These are phyloP conservation scores for Ylistrum balloti DNA, from an alignment of 1,140 invertebrate species.

Conservation along the genomic window DNA sequence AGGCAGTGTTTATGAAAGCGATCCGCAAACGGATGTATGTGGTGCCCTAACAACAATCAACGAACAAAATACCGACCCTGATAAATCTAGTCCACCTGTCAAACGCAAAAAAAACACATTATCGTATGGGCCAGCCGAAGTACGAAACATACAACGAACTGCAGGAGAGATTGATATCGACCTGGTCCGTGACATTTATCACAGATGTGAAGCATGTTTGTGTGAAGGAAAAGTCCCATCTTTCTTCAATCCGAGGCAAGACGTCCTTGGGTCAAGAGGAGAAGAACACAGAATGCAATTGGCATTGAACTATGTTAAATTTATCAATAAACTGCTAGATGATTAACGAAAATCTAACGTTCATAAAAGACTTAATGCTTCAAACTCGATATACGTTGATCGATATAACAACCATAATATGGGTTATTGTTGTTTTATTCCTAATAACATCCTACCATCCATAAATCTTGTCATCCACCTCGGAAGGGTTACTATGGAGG, in stretches of 20 bases:
- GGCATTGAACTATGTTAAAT: not conserved
- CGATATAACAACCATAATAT: too few relatives aligned
- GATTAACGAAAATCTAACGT: too few relatives aligned
- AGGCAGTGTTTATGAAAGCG: conserved; percentile 3
- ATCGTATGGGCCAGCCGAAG: not conserved
- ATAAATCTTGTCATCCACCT: too few relatives aligned
- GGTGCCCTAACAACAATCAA: not conserved
- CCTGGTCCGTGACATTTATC: conserved; percentile 41
- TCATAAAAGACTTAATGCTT: too few relatives aligned
- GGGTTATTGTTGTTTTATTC: too few relatives aligned
- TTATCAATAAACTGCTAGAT: not conserved
- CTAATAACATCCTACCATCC: too few relatives aligned
- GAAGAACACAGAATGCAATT: not conserved
- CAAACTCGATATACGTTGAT: too few relatives aligned
- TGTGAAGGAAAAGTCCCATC: conserved; percentile 43
- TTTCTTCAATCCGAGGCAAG: conserved; percentile 49
- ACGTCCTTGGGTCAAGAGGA: conserved; percentile 46
- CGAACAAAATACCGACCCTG: not conserved
- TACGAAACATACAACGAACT: not conserved
- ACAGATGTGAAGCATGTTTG: conserved; percentile 30
- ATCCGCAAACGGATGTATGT: not conserved
- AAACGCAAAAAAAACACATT: not conserved
- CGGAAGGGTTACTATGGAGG: too few relatives aligned
- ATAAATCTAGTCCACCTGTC: not conserved
- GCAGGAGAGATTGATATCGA: conserved; percentile 36